These are phyloP conservation scores for Margarornis squamiger DNA, from an alignment of 2,797 vertebrate species.

Conservation along the genomic window DNA sequence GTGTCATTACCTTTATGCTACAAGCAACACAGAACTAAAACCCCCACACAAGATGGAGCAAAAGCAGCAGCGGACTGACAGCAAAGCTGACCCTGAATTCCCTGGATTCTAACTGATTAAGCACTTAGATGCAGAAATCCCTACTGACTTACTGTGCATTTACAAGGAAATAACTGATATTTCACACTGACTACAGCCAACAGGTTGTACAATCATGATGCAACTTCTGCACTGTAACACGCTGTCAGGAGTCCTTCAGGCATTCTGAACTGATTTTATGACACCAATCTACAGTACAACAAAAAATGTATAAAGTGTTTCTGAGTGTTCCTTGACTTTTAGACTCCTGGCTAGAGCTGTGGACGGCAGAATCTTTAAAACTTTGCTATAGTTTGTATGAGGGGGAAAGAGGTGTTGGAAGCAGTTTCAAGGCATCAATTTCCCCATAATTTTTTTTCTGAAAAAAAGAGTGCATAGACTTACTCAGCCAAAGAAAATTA, in stretches of 20 bases:
- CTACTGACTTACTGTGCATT: not conserved
- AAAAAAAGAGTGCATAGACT: not conserved
- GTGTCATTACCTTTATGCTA: not conserved
- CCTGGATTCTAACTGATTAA: not conserved
- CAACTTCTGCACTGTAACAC: not conserved
- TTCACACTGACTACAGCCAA: not conserved
- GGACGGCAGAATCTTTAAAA: not conserved
- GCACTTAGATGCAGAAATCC: not conserved
- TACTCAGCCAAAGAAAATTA: conserved; percentile 41
- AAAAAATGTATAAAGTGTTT: not conserved
- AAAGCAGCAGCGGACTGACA: not conserved
- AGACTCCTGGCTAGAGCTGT: not conserved
- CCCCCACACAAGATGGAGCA: not conserved
- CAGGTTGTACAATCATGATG: not conserved
- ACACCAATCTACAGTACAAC: not conserved
- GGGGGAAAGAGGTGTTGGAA: not conserved
- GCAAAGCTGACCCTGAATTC: not conserved
- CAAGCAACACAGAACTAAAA: not conserved
- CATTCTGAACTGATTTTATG: not conserved
- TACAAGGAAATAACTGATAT: not conserved
- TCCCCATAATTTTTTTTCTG: conserved; percentile 30
- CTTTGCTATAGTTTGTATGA: not conserved
- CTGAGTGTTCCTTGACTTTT: not conserved
- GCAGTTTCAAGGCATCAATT: not conserved
- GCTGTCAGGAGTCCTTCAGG: not conserved